phyloP scores from a whole-genome alignment of 2,113 vertebrate species.

The Hippocampus abdominalis region DNA sequence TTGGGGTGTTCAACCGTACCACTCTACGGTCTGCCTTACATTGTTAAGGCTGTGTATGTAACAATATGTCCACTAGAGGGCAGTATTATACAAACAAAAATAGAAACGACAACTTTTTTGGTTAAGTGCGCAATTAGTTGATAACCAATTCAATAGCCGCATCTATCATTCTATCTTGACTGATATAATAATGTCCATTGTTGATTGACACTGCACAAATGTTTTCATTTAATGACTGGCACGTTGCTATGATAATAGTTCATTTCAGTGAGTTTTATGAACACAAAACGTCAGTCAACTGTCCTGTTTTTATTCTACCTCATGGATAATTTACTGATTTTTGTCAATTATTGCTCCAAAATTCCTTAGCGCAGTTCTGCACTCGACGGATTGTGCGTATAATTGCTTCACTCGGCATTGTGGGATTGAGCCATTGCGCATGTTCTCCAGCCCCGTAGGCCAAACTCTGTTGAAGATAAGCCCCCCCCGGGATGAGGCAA shows the following conservation, averaged over 20 bases:
- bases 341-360: no score
- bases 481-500: conserved; percentile 2
- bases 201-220: background rate
- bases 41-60: background rate
- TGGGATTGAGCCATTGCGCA: background rate
- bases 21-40: no score
- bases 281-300: no score
- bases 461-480: conserved; percentile 1
- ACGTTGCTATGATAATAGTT: no score
- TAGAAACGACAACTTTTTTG: background rate
- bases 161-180: no score
- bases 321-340: no score
- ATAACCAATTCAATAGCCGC: no score
- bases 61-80: conserved; percentile 12
- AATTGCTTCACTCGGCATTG: background rate
- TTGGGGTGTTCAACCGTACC: background rate
- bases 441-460: background rate
- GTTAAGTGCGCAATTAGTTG: no score
- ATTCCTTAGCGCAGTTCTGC: background rate
- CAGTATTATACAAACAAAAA: background rate
- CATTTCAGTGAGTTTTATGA: no score
- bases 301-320: no score
- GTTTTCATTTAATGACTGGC: background rate
- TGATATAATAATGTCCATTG: no score
- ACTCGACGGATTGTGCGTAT: no score